phyloP scores from a whole-genome alignment of 2,113 vertebrate species.

The Eurystomus gularis region DNA sequence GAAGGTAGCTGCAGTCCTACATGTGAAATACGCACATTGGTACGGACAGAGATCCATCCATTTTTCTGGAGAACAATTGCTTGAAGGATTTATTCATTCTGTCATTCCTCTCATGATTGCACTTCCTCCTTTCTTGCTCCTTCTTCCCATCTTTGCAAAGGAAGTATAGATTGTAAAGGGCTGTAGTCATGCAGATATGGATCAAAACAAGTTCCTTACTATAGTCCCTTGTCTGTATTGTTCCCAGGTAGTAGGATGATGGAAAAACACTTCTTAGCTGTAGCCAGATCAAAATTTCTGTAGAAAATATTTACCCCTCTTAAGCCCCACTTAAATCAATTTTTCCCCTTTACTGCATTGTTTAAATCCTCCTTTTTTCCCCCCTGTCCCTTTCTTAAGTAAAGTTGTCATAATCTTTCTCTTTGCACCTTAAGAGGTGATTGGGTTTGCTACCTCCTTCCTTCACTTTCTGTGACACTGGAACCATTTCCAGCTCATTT shows the following conservation, averaged over 20 bases:
- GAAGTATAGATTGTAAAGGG: not conserved
- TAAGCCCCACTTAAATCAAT: not conserved
- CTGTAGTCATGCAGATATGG: not conserved
- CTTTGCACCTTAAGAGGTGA: not conserved
- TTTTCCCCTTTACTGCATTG: not conserved
- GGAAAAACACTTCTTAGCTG: not conserved
- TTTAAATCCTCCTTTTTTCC: not conserved
- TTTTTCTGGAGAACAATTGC: not conserved
- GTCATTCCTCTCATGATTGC: not conserved
- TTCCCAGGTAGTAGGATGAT: not conserved
- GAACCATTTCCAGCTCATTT: not conserved
- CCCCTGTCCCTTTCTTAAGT: not conserved
- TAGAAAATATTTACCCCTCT: not conserved
- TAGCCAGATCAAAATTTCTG: not conserved
- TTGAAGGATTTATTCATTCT: not conserved
- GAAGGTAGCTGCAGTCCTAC: not conserved
- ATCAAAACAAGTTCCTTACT: not conserved
- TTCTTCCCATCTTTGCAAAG: not conserved
- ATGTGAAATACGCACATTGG: not conserved
- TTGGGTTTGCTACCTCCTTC: not conserved
- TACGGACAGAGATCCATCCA: not conserved
- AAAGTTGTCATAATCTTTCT: not conserved
- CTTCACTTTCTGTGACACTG: not conserved
- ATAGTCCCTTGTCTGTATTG: not conserved
- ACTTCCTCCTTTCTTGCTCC: not conserved